These are phyloP conservation scores for Gymnocypris eckloni DNA, from an alignment of 2,797 vertebrate species.

Conservation along the genomic window DNA sequence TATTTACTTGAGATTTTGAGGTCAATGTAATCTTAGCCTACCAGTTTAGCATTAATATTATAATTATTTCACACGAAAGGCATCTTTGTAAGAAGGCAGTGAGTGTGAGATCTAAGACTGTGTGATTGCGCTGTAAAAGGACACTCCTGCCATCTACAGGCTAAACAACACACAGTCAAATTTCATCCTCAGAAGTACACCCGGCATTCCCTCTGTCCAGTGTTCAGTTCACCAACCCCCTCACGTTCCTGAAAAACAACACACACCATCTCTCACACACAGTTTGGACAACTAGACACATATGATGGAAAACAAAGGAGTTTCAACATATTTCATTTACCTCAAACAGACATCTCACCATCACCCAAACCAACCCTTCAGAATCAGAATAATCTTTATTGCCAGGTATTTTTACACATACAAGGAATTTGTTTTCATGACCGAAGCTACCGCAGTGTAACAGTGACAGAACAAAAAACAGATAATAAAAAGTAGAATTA, in stretches of 20 bases:
- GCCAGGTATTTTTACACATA: no score
- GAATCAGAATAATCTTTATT: no score
- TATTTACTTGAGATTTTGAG: background rate
- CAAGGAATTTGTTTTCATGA: no score
- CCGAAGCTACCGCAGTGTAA: no score
- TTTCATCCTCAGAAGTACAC: slow-evolving; percentile 49
- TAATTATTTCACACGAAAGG: background rate
- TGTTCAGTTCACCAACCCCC: no score
- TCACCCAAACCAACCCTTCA: background rate
- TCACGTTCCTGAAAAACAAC: no score
- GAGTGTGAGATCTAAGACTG: background rate
- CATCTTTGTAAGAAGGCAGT: slow-evolving; percentile 13
- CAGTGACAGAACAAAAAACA: no score
- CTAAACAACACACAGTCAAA: slow-evolving; percentile 46
- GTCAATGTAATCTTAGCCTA: background rate
- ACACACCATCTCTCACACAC: no score
- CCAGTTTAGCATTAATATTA: background rate
- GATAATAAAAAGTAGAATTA: no score
- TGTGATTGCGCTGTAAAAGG: slow-evolving; percentile 68
- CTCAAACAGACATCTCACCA: background rate
- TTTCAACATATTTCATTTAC: background rate
- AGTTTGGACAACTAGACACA: no score
- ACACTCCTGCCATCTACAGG: slow-evolving; percentile 85
- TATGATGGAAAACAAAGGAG: no score
- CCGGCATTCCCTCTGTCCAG: no score